Base-by-base conservation (phyloP, 2,113 vertebrate species). In the Campylomormyrus tamandua region DNA sequence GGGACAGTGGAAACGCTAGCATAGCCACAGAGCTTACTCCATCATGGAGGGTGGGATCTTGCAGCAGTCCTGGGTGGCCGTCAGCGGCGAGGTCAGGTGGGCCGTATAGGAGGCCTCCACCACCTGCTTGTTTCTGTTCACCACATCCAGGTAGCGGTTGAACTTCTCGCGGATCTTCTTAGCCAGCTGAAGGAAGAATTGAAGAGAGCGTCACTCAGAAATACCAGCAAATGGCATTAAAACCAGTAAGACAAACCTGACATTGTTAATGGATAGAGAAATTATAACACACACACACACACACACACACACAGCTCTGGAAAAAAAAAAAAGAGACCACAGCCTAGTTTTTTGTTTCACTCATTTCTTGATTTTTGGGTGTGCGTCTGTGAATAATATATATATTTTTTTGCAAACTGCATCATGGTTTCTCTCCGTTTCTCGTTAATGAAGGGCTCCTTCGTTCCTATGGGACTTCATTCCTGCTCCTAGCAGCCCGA, bases 101-200 rank as follows among this genome's bases (percentile, higher is more conserved):
- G 98, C 98, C 0, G 98, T 99, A 62, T 99, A 99, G 0, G 98
- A 99, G 0, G 98, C 98, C 91, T 99, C 98, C 80, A 99, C 98
- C 0, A 99, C 98, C 93, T 99, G 98, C 90, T 99, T 99, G 96
- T 99, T 99, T 74, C 98, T 94, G 91, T 97, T 99, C 94, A 99
- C 98, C 19, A 99, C 98, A 4, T 99, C 98, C 94, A 99, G 94
- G 93, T 99, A 99, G 3, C 98, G 98, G 94, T 99, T 99, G 91
- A 99, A 99, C 92, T 99, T 99, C 94, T 99, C 98, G 0, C 98
- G 97, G 50, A 99, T 99, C 95, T 99, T 99, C 94, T 99, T 99
- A 80, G 98, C 98, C 92, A 99, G 91, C 98, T 99, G 93, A 85
- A 92, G 91, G 87, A 70, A 21, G 27, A 87, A 50, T n/a, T 17